Evolutionary conservation across 1,140 invertebrate species (phyloP).

Genomic region (Drosophila bipectinata): DNA sequence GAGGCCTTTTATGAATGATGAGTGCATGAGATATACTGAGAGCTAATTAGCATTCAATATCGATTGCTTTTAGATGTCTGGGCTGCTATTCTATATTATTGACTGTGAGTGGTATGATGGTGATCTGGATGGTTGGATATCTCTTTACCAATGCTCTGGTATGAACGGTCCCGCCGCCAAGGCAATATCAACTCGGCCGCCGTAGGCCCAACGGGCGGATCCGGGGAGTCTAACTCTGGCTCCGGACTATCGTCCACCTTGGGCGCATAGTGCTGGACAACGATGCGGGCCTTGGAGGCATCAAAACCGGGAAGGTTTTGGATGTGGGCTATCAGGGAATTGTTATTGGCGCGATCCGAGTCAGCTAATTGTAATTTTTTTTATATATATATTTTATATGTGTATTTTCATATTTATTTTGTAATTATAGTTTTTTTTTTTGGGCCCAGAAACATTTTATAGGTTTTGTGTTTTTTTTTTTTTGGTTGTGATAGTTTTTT

Average conservation of each 20-base stretch:
- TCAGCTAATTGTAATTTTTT: constrained; percentile 74
- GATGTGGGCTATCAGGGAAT: constrained; percentile 87
- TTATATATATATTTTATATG: constrained; percentile 5
- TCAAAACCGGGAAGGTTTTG: constrained; percentile 87
- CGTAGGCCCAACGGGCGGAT: constrained; percentile 86
- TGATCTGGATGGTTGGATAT: constrained; percentile 34
- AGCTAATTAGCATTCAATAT: constrained; percentile 27
- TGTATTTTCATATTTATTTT: constrained; percentile 22
- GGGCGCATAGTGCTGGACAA: constrained; percentile 87
- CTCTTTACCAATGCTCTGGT: constrained; percentile 84
- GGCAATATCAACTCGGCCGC: constrained; percentile 90
- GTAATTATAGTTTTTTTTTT: constrained; percentile 15
- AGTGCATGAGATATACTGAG: constrained; percentile 19
- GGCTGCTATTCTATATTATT: constrained; percentile 1
- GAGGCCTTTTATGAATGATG: constrained; percentile 19
- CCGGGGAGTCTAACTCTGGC: constrained; percentile 74
- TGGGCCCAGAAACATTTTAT: constrained; percentile 42
- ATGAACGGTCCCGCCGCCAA: constrained; percentile 89
- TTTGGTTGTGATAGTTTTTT: constrained; percentile 34
- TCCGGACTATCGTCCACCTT: constrained; percentile 83
- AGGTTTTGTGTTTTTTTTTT: constrained; percentile 28
- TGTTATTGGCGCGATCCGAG: constrained; percentile 85
- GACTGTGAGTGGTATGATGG: constrained; percentile 35
- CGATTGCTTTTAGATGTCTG: constrained; percentile 21
- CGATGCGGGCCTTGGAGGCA: constrained; percentile 87